phyloP scores from a whole-genome alignment of 1,140 invertebrate species.

The Choristoneura fumiferana region DNA sequence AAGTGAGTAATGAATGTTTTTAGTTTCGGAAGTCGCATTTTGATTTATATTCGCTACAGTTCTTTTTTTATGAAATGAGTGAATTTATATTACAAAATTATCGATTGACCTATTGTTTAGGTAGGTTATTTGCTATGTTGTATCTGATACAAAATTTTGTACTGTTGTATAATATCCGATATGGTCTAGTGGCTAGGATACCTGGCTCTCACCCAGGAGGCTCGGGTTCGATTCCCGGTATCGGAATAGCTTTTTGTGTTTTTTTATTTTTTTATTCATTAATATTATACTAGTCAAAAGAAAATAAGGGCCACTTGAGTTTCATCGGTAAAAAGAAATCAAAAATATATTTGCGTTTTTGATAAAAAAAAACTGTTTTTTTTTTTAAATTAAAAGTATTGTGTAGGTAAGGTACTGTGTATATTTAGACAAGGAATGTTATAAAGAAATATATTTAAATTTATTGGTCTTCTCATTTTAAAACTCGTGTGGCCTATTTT shows the following conservation, averaged over 20 bases:
- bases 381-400: too few species aligned
- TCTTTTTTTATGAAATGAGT: not conserved
- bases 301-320: too few species aligned
- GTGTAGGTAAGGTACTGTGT: too few species aligned
- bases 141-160: slow-evolving; percentile 2
- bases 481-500: too few species aligned
- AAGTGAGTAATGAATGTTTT: slow-evolving; percentile 11
- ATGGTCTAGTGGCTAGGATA: slow-evolving; percentile 25
- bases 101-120: slow-evolving; percentile 10
- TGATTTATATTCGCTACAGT: not conserved
- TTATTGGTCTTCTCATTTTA: too few species aligned
- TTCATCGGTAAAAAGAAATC: too few species aligned
- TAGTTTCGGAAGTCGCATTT: not conserved
- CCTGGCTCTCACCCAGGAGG: slow-evolving; percentile 24
- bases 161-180: not conserved
- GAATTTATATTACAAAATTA: not conserved
- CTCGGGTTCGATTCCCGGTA: slow-evolving; percentile 60
- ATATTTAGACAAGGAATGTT: too few species aligned
- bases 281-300: too few species aligned
- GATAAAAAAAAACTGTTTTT: too few species aligned
- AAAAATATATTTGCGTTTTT: too few species aligned
- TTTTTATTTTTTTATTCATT: too few species aligned
- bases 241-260: slow-evolving; percentile 39
- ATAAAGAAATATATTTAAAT: too few species aligned
- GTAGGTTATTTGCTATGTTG: not conserved